phyloP scores from a whole-genome alignment of 2,797 vertebrate species.

The Phalloptychus januarius region DNA sequence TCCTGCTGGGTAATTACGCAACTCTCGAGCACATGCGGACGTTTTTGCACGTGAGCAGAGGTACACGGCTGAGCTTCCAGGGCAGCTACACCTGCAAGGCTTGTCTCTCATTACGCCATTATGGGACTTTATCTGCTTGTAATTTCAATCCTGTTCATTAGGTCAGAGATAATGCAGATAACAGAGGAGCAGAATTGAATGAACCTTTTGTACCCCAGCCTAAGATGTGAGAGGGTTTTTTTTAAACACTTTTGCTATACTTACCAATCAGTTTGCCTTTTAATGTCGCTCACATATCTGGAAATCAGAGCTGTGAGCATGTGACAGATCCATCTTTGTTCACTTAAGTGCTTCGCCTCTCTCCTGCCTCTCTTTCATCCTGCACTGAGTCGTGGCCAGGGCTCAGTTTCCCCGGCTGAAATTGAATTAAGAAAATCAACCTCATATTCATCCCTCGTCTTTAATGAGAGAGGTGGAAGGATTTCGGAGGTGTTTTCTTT shows the following conservation, averaged over 20 bases:
- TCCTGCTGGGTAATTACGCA: conserved; percentile 62
- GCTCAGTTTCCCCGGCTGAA: conserved; percentile 78
- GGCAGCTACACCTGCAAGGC: conserved; percentile 13
- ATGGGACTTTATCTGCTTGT: background rate
- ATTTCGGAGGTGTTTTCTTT: conserved; percentile 82
- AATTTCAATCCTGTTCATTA: background rate
- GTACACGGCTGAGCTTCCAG: conserved; percentile 3
- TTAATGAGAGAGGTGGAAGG: conserved; percentile 74
- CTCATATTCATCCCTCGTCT: conserved; percentile 67
- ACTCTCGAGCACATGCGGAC: conserved; percentile 50
- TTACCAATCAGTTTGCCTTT: background rate
- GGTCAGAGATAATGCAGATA: background rate
- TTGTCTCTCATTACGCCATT: background rate
- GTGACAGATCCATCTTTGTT: conserved; percentile 36
- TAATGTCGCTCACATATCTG: conserved; percentile 5
- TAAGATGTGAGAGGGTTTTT: background rate
- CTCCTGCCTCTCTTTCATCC: conserved; percentile 43
- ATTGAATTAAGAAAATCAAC: conserved; percentile 82
- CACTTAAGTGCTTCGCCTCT: conserved; percentile 9
- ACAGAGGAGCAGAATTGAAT: background rate
- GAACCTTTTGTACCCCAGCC: background rate
- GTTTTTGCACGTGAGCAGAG: conserved; percentile 31
- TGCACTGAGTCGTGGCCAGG: conserved; percentile 36
- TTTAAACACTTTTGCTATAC: background rate
- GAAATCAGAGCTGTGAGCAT: conserved; percentile 22